Percentiles rank a stretch among this genome's conserved stretches.
phyloP scores from a whole-genome alignment of 2,113 vertebrate genomes.

The Strix uralensis region DNA sequence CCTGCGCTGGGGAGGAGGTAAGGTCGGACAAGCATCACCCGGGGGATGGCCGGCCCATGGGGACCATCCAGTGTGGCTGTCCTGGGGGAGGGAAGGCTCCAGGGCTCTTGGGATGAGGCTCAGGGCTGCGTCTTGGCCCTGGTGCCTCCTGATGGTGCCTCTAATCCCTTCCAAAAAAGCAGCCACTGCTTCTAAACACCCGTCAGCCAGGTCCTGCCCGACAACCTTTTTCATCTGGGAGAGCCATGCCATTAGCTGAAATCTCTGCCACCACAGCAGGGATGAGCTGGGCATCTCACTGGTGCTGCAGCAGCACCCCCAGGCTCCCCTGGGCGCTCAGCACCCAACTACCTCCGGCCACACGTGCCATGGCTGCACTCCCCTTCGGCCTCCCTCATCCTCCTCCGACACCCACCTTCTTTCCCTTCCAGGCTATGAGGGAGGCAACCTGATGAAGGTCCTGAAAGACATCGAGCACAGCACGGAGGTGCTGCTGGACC shows the following conservation, averaged over 20 bases:
- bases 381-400: not conserved
- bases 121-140: not conserved
- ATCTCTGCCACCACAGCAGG: not conserved
- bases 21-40: accelerated
- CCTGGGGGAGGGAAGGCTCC: not conserved
- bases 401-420: accelerated
- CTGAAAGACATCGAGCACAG: conserved; percentile 82
- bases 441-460: conserved; percentile 78
- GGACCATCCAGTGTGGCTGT: accelerated
- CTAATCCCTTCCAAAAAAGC: not conserved
- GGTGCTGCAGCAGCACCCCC: accelerated
- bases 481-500: conserved; percentile 84
- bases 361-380: accelerated
- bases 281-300: accelerated
- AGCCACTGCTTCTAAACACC: not conserved
- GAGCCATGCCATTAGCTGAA: not conserved
- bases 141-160: not conserved
- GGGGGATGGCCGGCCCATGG: accelerated
- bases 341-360: accelerated
- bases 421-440: conserved; percentile 73
- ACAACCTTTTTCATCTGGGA: not conserved
- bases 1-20: conserved; percentile 84
- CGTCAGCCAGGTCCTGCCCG: accelerated
- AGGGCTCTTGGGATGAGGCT: not conserved
- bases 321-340: not conserved